phyloP scores from a whole-genome alignment of 2,888 invertebrate species.

The Hemicrepidius hirtus region DNA sequence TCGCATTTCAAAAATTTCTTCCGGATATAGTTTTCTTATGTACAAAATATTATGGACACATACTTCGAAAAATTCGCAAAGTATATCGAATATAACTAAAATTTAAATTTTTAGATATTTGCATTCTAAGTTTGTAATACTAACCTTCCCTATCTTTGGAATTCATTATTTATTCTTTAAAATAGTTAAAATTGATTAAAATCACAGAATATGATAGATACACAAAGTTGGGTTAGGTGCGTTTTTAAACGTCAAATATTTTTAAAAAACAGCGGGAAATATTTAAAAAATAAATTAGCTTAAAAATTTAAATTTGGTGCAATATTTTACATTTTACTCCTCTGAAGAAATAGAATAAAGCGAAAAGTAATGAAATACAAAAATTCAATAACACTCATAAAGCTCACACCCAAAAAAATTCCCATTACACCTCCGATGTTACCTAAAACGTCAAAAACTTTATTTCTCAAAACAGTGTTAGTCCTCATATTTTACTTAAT shows the following conservation, averaged over 20 bases:
- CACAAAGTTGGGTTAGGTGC: too few species aligned
- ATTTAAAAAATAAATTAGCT: too few species aligned
- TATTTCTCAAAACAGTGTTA: background rate
- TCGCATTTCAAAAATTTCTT: slow-evolving; percentile 77
- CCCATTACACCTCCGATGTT: slow-evolving; percentile 47
- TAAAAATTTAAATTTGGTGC: background rate
- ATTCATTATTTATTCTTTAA: slow-evolving; percentile 17
- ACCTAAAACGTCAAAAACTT: slow-evolving; percentile 31
- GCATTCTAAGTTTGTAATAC: background rate
- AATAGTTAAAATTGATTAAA: too few species aligned
- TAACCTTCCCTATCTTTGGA: slow-evolving; percentile 19
- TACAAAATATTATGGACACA: slow-evolving; percentile 79
- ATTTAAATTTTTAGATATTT: background rate
- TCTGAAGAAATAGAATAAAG: background rate
- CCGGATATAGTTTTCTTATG: slow-evolving; percentile 78
- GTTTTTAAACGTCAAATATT: too few species aligned
- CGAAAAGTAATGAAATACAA: slow-evolving; percentile 35
- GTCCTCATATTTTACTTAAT: slow-evolving; percentile 10
- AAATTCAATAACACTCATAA: slow-evolving; percentile 32
- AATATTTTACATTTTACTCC: background rate
- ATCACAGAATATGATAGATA: too few species aligned
- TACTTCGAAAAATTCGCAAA: slow-evolving; percentile 80
- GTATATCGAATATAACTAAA: slow-evolving; percentile 74
- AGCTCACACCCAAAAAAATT: slow-evolving; percentile 42
- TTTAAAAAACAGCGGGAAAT: too few species aligned